Percentiles rank a stretch among this genome's conserved stretches.
Evolutionary conservation across 1,140 invertebrate genomes (phyloP).

Genomic region (Papilio polyxenes): DNA sequence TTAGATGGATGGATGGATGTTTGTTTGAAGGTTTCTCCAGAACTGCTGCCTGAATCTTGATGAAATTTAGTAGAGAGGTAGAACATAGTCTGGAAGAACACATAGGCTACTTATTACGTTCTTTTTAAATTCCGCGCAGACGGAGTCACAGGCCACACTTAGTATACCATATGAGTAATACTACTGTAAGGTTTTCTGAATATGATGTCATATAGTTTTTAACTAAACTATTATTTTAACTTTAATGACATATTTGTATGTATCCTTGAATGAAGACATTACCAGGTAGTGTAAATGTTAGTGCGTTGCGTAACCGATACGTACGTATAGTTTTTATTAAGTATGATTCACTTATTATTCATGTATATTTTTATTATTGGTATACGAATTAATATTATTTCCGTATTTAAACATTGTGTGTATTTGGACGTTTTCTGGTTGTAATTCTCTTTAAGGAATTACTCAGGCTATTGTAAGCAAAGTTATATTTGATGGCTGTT

Average conservation of each 20-base stretch:
- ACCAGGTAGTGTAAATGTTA: neutral
- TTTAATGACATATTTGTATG: neutral
- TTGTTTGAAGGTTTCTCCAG: no score
- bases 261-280: conserved; percentile 9
- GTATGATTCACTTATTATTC: conserved; percentile 8
- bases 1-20: no score
- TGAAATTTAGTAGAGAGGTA: no score
- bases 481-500: neutral
- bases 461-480: no score
- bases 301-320: neutral
- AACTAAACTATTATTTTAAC: neutral
- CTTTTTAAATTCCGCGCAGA: no score
- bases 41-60: no score
- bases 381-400: conserved; percentile 20
- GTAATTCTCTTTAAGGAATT: neutral
- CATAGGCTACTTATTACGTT: no score
- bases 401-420: conserved; percentile 1
- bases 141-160: no score
- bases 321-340: neutral
- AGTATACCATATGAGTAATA: no score
- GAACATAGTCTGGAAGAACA: no score
- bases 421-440: neutral
- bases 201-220: neutral
- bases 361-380: conserved; percentile 19
- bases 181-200: no score